Percentiles rank a stretch among this genome's conserved stretches.
Evolutionary conservation across 2,113 vertebrate species (phyloP).

Genomic region (Cichladusa arquata): DNA sequence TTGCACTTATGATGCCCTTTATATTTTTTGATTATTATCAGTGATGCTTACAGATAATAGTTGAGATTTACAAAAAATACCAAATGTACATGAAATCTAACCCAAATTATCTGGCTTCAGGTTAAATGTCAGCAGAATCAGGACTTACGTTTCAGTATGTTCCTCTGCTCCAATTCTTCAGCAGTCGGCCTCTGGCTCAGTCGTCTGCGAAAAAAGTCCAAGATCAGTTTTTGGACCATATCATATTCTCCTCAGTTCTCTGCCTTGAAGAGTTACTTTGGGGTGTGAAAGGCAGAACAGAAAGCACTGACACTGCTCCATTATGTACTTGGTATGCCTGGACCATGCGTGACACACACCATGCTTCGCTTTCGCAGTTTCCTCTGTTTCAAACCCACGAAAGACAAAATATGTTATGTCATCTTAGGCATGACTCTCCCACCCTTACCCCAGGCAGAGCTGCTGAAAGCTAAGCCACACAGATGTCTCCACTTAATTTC

Average conservation of each 20-base stretch:
- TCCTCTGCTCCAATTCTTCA: slow-evolving; percentile 96
- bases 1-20: background rate
- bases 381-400: slow-evolving; percentile 61
- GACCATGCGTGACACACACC: slow-evolving; percentile 30
- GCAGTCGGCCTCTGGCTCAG: slow-evolving; percentile 97
- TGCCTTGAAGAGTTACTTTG: background rate
- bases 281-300: slow-evolving; percentile 1
- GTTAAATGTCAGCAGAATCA: background rate
- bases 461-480: slow-evolving; percentile 40
- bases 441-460: slow-evolving; percentile 52
- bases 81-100: background rate
- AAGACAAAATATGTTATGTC: slow-evolving; percentile 51
- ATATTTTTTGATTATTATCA: background rate
- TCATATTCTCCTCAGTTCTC: slow-evolving; percentile 62
- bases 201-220: slow-evolving; percentile 84
- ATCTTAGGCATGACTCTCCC: slow-evolving; percentile 40
- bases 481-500: slow-evolving; percentile 71
- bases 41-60: background rate
- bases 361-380: slow-evolving; percentile 33
- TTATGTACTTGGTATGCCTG: slow-evolving; percentile 33
- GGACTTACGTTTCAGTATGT: slow-evolving; percentile 98
- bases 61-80: background rate
- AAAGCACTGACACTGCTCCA: slow-evolving; percentile 43
- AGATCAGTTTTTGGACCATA: slow-evolving; percentile 81
- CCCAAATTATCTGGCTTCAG: background rate